Evolutionary conservation across 2,113 vertebrate genomes (phyloP).

Genomic region (Austrofundulus limnaeus): DNA sequence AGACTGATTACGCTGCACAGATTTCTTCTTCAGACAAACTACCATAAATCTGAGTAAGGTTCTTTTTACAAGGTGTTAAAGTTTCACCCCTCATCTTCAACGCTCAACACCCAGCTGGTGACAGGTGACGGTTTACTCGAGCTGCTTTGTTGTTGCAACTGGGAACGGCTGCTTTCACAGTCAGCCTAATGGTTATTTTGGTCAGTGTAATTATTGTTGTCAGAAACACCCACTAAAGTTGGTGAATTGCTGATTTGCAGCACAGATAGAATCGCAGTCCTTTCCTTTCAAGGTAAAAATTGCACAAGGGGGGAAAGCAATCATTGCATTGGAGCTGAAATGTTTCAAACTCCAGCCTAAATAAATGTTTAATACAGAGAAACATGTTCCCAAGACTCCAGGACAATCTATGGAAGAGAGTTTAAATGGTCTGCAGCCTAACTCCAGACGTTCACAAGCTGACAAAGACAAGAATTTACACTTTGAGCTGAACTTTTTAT

Average conservation of each 20-base stretch:
- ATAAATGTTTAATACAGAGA: no score
- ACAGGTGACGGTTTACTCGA: constrained; percentile 40
- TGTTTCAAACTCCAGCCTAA: background rate
- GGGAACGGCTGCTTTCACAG: constrained; percentile 26
- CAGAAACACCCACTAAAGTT: constrained; percentile 13
- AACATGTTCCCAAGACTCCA: background rate
- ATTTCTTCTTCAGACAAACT: background rate
- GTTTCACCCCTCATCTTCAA: background rate
- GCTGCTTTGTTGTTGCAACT: constrained; percentile 32
- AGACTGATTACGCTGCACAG: background rate
- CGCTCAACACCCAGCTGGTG: constrained; percentile 3
- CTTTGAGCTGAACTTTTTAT: background rate
- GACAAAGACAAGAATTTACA: constrained; percentile 20
- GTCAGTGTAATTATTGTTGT: constrained; percentile 70
- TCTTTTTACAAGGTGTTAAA: background rate
- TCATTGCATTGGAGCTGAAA: background rate
- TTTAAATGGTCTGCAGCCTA: background rate
- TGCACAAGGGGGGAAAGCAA: background rate
- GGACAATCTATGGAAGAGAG: no score
- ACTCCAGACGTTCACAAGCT: constrained; percentile 11
- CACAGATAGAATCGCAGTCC: background rate
- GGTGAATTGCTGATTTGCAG: constrained; percentile 35
- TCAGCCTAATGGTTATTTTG: constrained; percentile 62
- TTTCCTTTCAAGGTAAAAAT: background rate
- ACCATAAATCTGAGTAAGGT: background rate